These are phyloP conservation scores for Conops quadrifasciatus DNA, from an alignment of 2,888 invertebrate species.

Conservation along the genomic window DNA sequence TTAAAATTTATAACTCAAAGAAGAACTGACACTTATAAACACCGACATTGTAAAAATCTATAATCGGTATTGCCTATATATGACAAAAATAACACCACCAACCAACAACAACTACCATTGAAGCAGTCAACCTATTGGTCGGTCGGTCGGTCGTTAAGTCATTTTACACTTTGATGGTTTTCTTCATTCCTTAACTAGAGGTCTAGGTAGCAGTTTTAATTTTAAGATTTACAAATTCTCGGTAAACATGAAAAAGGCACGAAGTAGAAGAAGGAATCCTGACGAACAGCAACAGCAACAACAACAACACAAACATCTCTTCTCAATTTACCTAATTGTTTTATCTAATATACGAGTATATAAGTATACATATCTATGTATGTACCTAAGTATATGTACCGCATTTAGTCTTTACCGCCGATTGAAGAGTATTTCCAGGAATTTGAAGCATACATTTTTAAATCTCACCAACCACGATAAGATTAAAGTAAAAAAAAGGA, in stretches of 20 bases:
- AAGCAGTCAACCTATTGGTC: no score
- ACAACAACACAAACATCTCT: slow-evolving; percentile 15
- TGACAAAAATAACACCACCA: no score
- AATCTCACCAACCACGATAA: not conserved
- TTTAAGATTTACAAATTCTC: no score
- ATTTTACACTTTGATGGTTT: no score
- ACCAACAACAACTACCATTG: no score
- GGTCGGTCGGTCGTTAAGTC: no score
- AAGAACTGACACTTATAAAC: no score
- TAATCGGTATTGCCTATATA: no score
- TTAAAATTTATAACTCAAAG: no score
- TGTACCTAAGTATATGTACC: not conserved
- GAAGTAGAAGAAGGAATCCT: slow-evolving; percentile 37
- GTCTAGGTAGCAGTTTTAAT: no score
- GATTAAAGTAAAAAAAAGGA: slow-evolving; percentile 12
- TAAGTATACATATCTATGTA: not conserved
- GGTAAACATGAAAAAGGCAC: not conserved
- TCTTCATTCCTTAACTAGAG: no score
- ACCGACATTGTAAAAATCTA: no score
- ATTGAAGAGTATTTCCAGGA: slow-evolving; percentile 12
- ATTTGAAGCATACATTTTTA: not conserved
- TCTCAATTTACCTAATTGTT: not conserved
- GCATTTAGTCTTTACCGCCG: not conserved
- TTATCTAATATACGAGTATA: not conserved
- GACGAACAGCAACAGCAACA: slow-evolving; percentile 29